Percentiles rank a stretch among this genome's conserved stretches.
These are phyloP conservation scores for Pyrgus malvae DNA, from an alignment of 2,888 invertebrate species.

Conservation along the genomic window DNA sequence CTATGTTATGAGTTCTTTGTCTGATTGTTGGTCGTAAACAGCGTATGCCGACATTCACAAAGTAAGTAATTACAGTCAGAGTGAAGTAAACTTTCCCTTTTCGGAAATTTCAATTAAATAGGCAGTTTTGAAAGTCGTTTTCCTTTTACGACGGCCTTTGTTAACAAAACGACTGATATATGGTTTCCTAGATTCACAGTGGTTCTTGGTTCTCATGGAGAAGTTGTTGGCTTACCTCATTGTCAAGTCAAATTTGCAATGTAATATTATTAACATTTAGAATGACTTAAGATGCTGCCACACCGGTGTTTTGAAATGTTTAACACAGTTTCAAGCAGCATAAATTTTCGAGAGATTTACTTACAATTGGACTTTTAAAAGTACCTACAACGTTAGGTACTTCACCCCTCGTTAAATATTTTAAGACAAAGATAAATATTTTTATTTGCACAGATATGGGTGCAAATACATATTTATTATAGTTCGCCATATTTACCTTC, in stretches of 20 bases:
- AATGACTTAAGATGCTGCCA: conserved; percentile 42
- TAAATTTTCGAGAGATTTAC: no score
- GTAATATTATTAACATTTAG: conserved; percentile 53
- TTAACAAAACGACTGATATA: conserved; percentile 45
- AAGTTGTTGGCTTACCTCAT: conserved; percentile 32
- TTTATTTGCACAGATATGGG: no score
- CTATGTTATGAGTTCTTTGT: no score
- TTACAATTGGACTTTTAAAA: no score
- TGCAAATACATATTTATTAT: no score
- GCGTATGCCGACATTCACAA: not conserved
- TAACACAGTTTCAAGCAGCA: no score
- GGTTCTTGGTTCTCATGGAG: conserved; percentile 34
- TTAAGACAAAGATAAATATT: no score
- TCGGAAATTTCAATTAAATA: conserved; percentile 55
- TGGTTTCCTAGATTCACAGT: conserved; percentile 45
- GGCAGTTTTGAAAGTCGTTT: conserved; percentile 49
- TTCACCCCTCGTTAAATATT: no score
- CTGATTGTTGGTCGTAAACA: no score
- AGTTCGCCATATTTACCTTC: no score
- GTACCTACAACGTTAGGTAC: no score
- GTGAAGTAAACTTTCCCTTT: conserved; percentile 41
- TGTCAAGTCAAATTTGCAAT: conserved; percentile 54
- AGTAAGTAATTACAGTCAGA: not conserved
- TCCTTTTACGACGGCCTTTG: conserved; percentile 49
- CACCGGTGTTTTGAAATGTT: no score